These are phyloP conservation scores for Ectemnius lituratus DNA, from an alignment of 2,888 invertebrate species.

Conservation along the genomic window DNA sequence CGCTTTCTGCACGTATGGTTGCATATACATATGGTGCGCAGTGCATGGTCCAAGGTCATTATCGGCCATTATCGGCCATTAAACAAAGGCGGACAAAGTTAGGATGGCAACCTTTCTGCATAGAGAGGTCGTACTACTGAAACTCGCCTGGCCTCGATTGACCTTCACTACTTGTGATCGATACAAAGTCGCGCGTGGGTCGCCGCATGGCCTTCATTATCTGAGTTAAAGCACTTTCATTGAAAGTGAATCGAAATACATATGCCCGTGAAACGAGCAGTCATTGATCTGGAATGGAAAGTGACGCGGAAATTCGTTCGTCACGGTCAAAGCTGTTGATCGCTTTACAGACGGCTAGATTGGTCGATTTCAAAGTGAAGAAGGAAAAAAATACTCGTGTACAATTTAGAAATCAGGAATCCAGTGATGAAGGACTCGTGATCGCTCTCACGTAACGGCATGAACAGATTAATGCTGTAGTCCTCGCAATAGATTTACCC, in stretches of 20 bases:
- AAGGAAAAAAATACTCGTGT: slow-evolving; percentile 13
- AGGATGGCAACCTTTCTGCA: slow-evolving; percentile 13
- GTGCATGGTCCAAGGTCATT: no score
- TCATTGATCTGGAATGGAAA: no score
- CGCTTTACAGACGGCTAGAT: not conserved
- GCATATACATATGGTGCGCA: no score
- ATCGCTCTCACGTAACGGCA: slow-evolving; percentile 40
- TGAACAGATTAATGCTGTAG: slow-evolving; percentile 29
- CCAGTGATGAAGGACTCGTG: slow-evolving; percentile 35
- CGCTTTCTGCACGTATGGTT: no score
- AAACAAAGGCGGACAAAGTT: slow-evolving; percentile 19
- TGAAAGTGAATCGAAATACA: not conserved
- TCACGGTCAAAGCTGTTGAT: not conserved
- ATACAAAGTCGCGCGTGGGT: slow-evolving; percentile 22
- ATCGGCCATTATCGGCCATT: no score
- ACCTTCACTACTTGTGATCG: slow-evolving; percentile 52
- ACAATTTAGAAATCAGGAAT: slow-evolving; percentile 22
- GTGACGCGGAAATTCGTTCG: no score
- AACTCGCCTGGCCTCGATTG: slow-evolving; percentile 38
- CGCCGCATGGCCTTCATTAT: not conserved
- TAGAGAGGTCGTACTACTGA: slow-evolving; percentile 45
- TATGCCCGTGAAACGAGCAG: not conserved
- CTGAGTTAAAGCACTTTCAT: not conserved
- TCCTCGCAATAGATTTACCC: slow-evolving; percentile 5
- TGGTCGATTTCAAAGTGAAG: slow-evolving; percentile 14